Conservation (phyloP, 2,888 invertebrate species). For the Myathropa florea region DNA sequence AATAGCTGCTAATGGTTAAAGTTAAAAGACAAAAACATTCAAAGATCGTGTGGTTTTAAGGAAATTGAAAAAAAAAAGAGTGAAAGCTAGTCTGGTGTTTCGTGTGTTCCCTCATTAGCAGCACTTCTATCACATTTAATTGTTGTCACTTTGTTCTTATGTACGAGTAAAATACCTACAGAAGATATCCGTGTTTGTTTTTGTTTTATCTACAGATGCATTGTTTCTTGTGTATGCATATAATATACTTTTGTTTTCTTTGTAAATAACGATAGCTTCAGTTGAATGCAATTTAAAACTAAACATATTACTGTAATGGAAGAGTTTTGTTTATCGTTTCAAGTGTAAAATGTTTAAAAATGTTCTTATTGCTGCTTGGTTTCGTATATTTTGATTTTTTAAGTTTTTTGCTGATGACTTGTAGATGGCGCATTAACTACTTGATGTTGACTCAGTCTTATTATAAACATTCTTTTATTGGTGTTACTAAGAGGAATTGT, state of each 20-base stretch:
- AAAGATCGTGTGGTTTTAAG: neutral
- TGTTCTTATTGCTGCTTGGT: conserved; percentile 21
- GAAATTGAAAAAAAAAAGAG: neutral
- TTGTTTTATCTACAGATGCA: conserved; percentile 54
- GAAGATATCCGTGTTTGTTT: conserved; percentile 40
- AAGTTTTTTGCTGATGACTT: neutral
- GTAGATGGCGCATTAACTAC: conserved; percentile 54
- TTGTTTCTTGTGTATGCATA: conserved; percentile 6
- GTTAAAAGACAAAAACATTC: conserved; percentile 6
- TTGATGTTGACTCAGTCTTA: conserved; percentile 71
- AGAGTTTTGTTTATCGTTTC: conserved; percentile 22
- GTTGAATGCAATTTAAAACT: conserved; percentile 20
- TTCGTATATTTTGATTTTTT: conserved; percentile 11
- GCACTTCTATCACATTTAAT: conserved; percentile 67
- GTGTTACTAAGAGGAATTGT: conserved; percentile 45
- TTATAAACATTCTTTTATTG: conserved; percentile 63
- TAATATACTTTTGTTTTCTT: conserved; percentile 12
- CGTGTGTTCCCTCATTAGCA: conserved; percentile 59
- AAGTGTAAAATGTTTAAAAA: conserved; percentile 36
- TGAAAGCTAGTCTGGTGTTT: neutral
- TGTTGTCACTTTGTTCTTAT: conserved; percentile 53
- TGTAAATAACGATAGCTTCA: conserved; percentile 36
- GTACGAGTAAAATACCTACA: conserved; percentile 46
- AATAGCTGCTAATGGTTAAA: conserved; percentile 64
- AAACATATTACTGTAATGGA: conserved; percentile 36